Percentiles rank a stretch among this genome's conserved stretches.
Evolutionary conservation across 2,888 invertebrate species (phyloP).

Genomic region (Heliconius ethilla): DNA sequence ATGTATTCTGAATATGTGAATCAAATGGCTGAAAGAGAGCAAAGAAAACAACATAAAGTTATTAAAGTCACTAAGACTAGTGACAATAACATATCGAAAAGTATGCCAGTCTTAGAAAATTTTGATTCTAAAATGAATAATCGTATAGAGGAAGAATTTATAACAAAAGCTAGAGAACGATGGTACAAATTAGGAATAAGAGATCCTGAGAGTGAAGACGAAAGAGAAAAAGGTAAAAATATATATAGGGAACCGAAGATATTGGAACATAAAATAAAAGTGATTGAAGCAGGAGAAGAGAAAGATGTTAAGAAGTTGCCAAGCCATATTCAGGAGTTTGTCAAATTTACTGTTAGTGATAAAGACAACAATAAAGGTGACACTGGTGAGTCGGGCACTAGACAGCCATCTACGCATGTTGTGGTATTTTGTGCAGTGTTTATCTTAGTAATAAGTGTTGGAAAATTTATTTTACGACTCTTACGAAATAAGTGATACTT

Average conservation of each 20-base stretch:
- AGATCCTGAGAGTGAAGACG: slow-evolving; percentile 85
- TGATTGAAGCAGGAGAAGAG: slow-evolving; percentile 85
- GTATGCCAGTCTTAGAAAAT: slow-evolving; percentile 64
- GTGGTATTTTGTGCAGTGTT: slow-evolving; percentile 78
- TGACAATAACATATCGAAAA: slow-evolving; percentile 61
- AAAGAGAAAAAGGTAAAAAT: slow-evolving; percentile 66
- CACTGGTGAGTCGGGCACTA: slow-evolving; percentile 74
- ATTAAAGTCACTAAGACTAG: slow-evolving; percentile 87
- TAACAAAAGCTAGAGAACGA: slow-evolving; percentile 87
- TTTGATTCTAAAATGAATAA: slow-evolving; percentile 73
- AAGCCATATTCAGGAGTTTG: slow-evolving; percentile 90
- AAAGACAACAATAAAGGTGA: slow-evolving; percentile 79
- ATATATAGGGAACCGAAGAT: slow-evolving; percentile 72
- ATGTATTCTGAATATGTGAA: slow-evolving; percentile 93
- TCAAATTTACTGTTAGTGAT: slow-evolving; percentile 82
- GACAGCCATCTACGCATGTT: slow-evolving; percentile 75
- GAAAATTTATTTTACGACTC: slow-evolving; percentile 69
- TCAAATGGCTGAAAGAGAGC: slow-evolving; percentile 89
- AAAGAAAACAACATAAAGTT: slow-evolving; percentile 89
- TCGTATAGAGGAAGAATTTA: slow-evolving; percentile 88
- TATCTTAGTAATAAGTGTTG: slow-evolving; percentile 72
- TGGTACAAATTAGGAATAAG: slow-evolving; percentile 86
- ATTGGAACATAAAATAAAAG: slow-evolving; percentile 80
- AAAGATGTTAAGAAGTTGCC: slow-evolving; percentile 86
- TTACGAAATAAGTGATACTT: slow-evolving; percentile 63